Evolutionary conservation across 2,113 vertebrate genomes (phyloP).

Genomic region (Columba livia): DNA sequence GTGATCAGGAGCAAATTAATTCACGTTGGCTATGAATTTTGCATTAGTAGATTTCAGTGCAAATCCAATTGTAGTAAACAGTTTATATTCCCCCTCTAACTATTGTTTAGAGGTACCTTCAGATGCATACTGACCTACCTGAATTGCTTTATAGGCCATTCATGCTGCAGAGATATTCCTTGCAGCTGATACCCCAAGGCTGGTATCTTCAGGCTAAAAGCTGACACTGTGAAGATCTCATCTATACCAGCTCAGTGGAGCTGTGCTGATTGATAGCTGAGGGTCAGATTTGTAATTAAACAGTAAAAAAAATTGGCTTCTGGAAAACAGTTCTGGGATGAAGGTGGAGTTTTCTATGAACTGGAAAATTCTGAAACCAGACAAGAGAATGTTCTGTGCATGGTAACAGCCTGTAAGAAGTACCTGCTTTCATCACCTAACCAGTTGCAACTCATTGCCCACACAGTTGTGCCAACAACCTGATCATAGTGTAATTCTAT

Average conservation of each 20-base stretch:
- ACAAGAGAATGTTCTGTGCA: background rate
- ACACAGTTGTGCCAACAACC: background rate
- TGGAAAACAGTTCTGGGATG: background rate
- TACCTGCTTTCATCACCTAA: background rate
- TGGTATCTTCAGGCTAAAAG: background rate
- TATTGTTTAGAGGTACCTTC: conserved; percentile 6
- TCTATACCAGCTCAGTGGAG: background rate
- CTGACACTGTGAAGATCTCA: background rate
- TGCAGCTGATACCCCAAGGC: conserved; percentile 1
- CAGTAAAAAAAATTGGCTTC: background rate
- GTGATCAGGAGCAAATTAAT: conserved; percentile 24
- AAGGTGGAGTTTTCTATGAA: background rate
- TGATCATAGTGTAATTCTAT: background rate
- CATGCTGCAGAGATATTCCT: background rate
- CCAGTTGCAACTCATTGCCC: background rate
- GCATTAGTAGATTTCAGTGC: background rate
- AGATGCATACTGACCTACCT: background rate
- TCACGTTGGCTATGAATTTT: conserved; percentile 7
- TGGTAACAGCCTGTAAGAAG: background rate
- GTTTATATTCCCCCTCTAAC: background rate
- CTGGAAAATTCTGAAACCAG: background rate
- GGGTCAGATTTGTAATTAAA: background rate
- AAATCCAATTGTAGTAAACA: background rate
- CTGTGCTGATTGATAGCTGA: background rate
- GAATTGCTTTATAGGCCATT: background rate